phyloP scores from a whole-genome alignment of 2,797 vertebrate species.

The Leontocebus nigricollis region DNA sequence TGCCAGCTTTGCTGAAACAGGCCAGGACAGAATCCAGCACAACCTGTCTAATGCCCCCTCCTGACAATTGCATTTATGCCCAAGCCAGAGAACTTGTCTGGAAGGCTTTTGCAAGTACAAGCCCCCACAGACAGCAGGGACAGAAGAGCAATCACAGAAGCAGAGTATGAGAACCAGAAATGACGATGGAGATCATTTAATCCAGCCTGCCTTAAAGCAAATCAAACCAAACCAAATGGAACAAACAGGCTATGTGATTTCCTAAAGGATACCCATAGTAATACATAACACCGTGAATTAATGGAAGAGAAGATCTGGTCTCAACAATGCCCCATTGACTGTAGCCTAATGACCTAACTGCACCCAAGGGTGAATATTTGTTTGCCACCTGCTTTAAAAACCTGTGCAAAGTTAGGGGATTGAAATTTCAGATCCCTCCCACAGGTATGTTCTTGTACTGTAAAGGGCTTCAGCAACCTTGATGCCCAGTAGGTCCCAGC shows the following conservation, averaged over 20 bases:
- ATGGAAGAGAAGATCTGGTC: not conserved
- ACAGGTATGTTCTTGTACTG: not conserved
- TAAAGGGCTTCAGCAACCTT: not conserved
- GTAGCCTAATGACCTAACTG: not conserved
- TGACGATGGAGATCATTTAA: not conserved
- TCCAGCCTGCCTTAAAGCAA: not conserved
- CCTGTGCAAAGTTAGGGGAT: fast-evolving
- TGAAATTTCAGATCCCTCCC: not conserved
- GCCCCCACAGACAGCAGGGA: not conserved
- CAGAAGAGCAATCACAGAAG: not conserved
- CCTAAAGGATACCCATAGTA: not conserved
- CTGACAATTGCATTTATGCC: not conserved
- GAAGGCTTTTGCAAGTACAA: not conserved
- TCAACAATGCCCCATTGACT: not conserved
- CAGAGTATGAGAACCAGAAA: not conserved
- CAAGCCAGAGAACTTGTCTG: not conserved
- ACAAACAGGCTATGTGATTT: not conserved
- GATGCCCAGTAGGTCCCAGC: too few species aligned
- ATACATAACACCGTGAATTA: not conserved
- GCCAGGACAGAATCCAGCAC: not conserved
- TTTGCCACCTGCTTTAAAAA: not conserved
- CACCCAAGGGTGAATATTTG: not conserved
- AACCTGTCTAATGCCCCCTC: not conserved
- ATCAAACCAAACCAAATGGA: not conserved
- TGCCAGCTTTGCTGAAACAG: not conserved